Evolutionary conservation across 2,888 invertebrate genomes (phyloP).

Genomic region (Thera obeliscata): DNA sequence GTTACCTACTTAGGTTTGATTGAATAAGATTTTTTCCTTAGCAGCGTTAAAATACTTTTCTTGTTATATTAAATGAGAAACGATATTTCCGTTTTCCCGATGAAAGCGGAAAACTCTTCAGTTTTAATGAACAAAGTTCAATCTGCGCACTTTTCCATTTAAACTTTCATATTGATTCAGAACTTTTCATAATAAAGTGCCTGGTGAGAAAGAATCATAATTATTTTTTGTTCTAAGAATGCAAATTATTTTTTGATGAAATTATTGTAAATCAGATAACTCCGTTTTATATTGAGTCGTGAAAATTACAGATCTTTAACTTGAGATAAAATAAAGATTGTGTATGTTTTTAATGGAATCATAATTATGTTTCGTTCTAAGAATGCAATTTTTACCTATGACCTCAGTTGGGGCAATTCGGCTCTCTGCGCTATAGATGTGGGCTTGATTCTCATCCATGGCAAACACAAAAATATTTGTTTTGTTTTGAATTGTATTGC

Average conservation of each 20-base stretch:
- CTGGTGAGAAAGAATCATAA: slow-evolving; percentile 42
- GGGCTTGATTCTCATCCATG: no score
- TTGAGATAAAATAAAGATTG: no score
- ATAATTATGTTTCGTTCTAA: no score
- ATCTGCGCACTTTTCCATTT: slow-evolving; percentile 74
- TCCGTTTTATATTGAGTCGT: no score
- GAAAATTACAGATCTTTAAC: no score
- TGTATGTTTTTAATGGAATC: no score
- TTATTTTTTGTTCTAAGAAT: background rate
- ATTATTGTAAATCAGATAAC: background rate
- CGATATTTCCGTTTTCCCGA: slow-evolving; percentile 59
- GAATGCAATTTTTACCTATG: no score
- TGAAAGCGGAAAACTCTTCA: slow-evolving; percentile 61
- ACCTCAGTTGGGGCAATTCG: no score
- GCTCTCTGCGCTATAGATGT: no score
- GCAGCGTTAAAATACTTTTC: slow-evolving; percentile 58
- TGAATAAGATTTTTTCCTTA: slow-evolving; percentile 16
- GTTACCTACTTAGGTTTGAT: slow-evolving; percentile 7
- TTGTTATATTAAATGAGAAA: slow-evolving; percentile 59
- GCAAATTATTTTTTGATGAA: background rate
- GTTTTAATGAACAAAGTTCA: slow-evolving; percentile 79
- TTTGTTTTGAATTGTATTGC: no score
- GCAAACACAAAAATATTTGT: no score
- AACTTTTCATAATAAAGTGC: slow-evolving; percentile 67
- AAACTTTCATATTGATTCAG: slow-evolving; percentile 72